Evolutionary conservation across 2,888 invertebrate genomes (phyloP).

Genomic region (Mythimna loreyi): DNA sequence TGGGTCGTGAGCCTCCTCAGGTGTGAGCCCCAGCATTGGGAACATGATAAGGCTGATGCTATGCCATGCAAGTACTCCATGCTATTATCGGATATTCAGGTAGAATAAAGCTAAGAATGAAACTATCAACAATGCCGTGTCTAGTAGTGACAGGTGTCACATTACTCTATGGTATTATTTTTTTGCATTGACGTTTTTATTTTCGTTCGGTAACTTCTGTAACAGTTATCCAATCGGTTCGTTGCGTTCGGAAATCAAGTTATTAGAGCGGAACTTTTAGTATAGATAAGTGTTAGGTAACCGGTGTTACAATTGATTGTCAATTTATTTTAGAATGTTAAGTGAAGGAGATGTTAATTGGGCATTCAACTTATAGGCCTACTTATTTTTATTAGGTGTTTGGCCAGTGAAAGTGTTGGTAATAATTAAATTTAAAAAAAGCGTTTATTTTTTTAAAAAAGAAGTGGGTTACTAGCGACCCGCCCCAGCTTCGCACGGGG

Average conservation of each 20-base stretch:
- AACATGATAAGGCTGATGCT: no score
- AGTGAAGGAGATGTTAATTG: neutral
- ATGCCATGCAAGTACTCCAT: neutral
- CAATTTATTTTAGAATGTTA: constrained; percentile 16
- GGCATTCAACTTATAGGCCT: neutral
- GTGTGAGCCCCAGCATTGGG: no score
- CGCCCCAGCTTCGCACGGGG: no score
- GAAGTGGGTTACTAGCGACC: no score
- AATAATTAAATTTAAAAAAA: no score
- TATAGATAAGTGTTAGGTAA: constrained; percentile 37
- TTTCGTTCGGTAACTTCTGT: constrained; percentile 64
- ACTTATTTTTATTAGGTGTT: neutral
- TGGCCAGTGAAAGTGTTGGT: neutral
- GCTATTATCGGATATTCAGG: neutral
- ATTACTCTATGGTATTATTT: constrained; percentile 47
- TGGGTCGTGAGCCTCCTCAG: no score
- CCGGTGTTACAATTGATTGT: constrained; percentile 19
- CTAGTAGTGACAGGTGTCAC: neutral
- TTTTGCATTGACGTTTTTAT: constrained; percentile 59
- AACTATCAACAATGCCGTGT: neutral
- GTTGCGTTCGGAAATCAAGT: constrained; percentile 50
- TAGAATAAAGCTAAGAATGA: neutral
- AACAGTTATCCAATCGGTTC: constrained; percentile 71
- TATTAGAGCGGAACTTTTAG: constrained; percentile 51
- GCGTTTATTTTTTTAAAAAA: no score